phyloP scores from a whole-genome alignment of 2,888 invertebrate species.

The Metacarcinus magister region DNA sequence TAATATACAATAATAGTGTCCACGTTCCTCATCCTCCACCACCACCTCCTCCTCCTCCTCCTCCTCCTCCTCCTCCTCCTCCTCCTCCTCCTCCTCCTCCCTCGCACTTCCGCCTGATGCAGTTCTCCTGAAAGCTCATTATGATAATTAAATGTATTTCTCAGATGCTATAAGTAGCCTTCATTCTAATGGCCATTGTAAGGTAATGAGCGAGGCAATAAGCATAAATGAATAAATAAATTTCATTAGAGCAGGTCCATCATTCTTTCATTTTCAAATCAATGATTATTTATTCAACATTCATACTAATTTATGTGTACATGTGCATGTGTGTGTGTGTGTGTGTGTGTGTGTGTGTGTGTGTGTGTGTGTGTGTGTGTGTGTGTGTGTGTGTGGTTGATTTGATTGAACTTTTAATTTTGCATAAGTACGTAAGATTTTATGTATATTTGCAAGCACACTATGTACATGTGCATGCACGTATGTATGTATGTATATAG shows the following conservation, averaged over 20 bases:
- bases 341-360: constrained; percentile 57
- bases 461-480: too few relatives aligned
- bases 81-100: too few relatives aligned
- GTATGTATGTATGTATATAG: not conserved
- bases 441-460: too few relatives aligned
- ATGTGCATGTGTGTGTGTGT: constrained; percentile 39
- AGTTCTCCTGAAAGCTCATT: not conserved
- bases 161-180: constrained; percentile 29
- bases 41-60: not conserved
- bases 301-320: not conserved
- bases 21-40: not conserved
- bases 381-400: not conserved
- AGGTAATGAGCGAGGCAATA: constrained; percentile 45
- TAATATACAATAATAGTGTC: too few relatives aligned
- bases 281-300: not conserved
- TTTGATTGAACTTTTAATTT: too few relatives aligned
- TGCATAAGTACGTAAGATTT: too few relatives aligned
- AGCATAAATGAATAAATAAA: not conserved
- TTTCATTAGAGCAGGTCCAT: not conserved
- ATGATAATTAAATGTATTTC: constrained; percentile 56
- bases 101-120: not conserved
- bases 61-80: constrained; percentile 18
- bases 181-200: constrained; percentile 27
- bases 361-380: constrained; percentile 61
- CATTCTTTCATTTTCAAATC: not conserved